A percentile compares a stretch with the other conserved stretches of the same genome.
Evolutionary conservation across 2,113 vertebrate genomes (phyloP).

Genomic region (Brachyistius frenatus): DNA sequence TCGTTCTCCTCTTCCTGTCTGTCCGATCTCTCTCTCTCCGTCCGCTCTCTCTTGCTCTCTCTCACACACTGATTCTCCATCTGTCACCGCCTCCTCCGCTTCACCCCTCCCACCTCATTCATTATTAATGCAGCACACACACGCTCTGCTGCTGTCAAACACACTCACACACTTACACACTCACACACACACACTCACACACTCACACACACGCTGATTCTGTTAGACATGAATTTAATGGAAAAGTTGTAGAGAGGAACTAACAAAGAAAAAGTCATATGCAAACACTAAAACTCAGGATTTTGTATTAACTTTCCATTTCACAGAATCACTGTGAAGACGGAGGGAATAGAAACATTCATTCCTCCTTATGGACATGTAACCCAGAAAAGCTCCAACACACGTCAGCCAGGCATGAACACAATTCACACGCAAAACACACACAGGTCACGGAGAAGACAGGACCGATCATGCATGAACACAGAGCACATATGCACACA

Average conservation of each 20-base stretch:
- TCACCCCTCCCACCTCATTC: constrained; percentile 81
- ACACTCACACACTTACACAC: constrained; percentile 23
- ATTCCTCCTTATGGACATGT: constrained; percentile 24
- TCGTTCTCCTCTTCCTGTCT: constrained; percentile 28
- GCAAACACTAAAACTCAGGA: no score
- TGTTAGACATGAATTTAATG: no score
- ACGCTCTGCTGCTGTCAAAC: constrained; percentile 39
- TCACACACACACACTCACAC: background rate
- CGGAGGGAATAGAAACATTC: background rate
- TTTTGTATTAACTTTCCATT: no score
- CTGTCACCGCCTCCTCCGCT: constrained; percentile 75
- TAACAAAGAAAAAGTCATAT: no score
- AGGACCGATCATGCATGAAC: constrained; percentile 52
- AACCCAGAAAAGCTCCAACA: constrained; percentile 32
- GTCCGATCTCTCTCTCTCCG: constrained; percentile 23
- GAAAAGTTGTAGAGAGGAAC: no score
- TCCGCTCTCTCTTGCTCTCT: constrained; percentile 33
- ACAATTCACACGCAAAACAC: constrained; percentile 45
- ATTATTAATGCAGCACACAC: constrained; percentile 75
- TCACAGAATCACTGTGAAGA: no score
- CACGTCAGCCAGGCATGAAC: constrained; percentile 54
- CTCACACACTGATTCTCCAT: constrained; percentile 71
- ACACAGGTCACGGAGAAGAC: constrained; percentile 41
- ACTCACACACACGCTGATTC: background rate
- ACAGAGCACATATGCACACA: constrained; percentile 20